A percentile compares a stretch with the other conserved stretches of the same genome.
These are phyloP conservation scores for Nomada goodeniana DNA, from an alignment of 2,888 invertebrate genomes.

Conservation along the genomic window DNA sequence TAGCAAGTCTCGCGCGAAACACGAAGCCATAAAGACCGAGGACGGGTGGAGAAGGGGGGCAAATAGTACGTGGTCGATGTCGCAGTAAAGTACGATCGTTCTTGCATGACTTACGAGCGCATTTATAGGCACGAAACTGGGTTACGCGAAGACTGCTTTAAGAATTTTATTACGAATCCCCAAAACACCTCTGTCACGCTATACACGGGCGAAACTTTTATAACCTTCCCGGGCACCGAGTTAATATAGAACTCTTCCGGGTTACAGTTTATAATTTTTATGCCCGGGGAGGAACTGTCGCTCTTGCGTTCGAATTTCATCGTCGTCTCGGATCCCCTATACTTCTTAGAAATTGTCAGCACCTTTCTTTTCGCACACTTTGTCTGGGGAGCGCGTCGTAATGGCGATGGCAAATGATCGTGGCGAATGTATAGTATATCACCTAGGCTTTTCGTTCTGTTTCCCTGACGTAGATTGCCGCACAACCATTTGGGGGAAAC, in stretches of 20 bases:
- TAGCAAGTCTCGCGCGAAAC: slow-evolving; percentile 40
- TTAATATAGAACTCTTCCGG: slow-evolving; percentile 34
- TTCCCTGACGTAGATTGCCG: neutral
- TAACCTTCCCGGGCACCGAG: slow-evolving; percentile 45
- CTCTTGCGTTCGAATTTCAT: neutral
- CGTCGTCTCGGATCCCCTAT: neutral
- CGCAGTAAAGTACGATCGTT: slow-evolving; percentile 67
- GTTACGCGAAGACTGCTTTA: slow-evolving; percentile 70
- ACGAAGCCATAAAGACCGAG: slow-evolving; percentile 50
- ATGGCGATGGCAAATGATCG: slow-evolving; percentile 4
- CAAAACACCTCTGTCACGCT: slow-evolving; percentile 42
- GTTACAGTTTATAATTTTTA: slow-evolving; percentile 41
- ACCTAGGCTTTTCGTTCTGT: slow-evolving; percentile 27
- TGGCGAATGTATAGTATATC: slow-evolving; percentile 28
- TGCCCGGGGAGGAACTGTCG: slow-evolving; percentile 16
- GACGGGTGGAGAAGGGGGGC: slow-evolving; percentile 38
- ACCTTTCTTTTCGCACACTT: neutral
- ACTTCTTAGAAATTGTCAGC: neutral
- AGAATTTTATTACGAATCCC: slow-evolving; percentile 72
- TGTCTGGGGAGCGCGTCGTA: neutral
- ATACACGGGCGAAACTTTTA: slow-evolving; percentile 66
- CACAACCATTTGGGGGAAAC: slow-evolving; percentile 35
- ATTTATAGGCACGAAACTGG: slow-evolving; percentile 72
- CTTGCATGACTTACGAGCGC: slow-evolving; percentile 68
- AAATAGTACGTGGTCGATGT: slow-evolving; percentile 58